phyloP scores from a whole-genome alignment of 2,888 invertebrate genomes.

The Hyposoter dolosus region DNA sequence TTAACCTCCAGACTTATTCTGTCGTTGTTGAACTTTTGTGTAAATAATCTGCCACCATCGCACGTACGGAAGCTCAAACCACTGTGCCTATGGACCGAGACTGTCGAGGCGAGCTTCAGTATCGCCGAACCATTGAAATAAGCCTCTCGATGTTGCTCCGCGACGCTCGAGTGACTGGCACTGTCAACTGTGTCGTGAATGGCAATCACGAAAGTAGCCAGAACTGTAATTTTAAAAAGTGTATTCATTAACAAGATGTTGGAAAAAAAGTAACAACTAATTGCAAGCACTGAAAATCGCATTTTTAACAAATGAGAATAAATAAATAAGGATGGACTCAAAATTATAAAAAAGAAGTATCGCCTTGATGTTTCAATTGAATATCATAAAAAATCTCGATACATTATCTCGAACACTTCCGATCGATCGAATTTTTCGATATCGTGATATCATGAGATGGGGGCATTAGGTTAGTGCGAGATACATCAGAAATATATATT shows the following conservation, averaged over 20 bases:
- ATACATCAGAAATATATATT: constrained; percentile 2
- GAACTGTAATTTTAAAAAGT: constrained; percentile 72
- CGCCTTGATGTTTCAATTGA: neutral
- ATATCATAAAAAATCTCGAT: constrained; percentile 12
- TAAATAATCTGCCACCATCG: constrained; percentile 85
- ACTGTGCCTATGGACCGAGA: constrained; percentile 92
- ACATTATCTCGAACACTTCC: neutral
- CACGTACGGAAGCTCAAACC: constrained; percentile 94
- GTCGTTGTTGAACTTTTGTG: constrained; percentile 81
- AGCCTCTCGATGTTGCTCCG: constrained; percentile 89
- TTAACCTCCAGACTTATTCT: constrained; percentile 83
- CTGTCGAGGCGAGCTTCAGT: constrained; percentile 89
- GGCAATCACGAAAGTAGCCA: constrained; percentile 75
- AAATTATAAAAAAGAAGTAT: neutral
- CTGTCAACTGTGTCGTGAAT: constrained; percentile 69
- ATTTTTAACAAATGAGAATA: neutral
- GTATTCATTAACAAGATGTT: too few relatives aligned
- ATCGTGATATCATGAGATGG: neutral
- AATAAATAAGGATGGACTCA: neutral
- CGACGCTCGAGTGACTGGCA: constrained; percentile 70
- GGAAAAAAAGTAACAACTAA: neutral
- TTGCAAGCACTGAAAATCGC: neutral
- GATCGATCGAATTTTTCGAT: constrained; percentile 8
- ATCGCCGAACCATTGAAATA: constrained; percentile 94
- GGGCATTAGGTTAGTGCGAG: neutral